A percentile compares a stretch with the other conserved stretches of the same genome.
Conservation (phyloP, 2,888 invertebrate species). For the Barypeithes pellucidus region DNA sequence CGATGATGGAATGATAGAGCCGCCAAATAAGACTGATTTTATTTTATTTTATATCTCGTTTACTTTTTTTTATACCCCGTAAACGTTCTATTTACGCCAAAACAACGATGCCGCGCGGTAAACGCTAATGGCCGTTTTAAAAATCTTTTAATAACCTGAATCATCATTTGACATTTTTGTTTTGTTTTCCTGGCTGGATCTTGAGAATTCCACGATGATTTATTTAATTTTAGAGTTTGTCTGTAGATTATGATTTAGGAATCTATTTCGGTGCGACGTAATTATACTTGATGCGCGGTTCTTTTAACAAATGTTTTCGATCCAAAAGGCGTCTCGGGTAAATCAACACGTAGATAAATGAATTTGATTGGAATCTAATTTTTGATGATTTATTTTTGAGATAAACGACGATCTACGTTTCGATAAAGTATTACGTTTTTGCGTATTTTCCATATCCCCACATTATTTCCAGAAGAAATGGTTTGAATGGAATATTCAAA, state of each 20-base stretch:
- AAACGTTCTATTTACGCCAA: conserved; percentile 41
- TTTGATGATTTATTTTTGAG: conserved; percentile 1
- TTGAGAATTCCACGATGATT: conserved; percentile 62
- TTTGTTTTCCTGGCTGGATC: conserved; percentile 62
- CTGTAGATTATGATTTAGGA: conserved; percentile 63
- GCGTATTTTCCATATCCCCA: no score
- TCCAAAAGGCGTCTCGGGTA: conserved; percentile 54
- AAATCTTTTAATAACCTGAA: conserved; percentile 63
- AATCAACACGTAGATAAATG: conserved; percentile 17
- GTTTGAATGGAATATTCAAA: no score
- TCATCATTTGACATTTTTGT: conserved; percentile 62
- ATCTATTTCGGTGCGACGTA: conserved; percentile 62
- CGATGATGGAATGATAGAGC: no score
- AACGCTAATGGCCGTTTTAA: conserved; percentile 57
- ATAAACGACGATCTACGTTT: no score
- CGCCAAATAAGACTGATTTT: no score
- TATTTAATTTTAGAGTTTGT: conserved; percentile 64
- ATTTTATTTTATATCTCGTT: no score
- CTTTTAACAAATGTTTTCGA: conserved; percentile 64
- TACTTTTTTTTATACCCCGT: conserved; percentile 14
- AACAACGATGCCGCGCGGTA: conserved; percentile 26
- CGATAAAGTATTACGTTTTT: no score
- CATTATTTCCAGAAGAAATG: no score
- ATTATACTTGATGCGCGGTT: conserved; percentile 61
- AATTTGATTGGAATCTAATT: background rate